Conservation (phyloP, 2,797 vertebrate genomes). For the Halcyon smyrnensis region DNA sequence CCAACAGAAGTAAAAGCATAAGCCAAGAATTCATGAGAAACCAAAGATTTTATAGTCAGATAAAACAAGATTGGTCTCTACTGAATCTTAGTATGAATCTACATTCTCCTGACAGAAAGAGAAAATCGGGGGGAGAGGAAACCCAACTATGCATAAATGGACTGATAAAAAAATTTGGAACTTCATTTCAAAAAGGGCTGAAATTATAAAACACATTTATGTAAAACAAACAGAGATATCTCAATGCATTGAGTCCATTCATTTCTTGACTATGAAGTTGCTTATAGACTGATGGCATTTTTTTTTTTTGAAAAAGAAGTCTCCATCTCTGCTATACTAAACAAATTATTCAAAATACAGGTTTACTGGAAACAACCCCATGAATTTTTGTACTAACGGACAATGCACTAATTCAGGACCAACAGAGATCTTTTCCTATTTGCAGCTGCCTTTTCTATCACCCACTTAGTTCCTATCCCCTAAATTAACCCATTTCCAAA, state of each 20-base stretch:
- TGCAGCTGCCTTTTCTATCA: background rate
- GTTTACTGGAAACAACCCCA: background rate
- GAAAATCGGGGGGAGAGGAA: background rate
- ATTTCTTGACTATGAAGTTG: background rate
- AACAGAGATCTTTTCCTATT: background rate
- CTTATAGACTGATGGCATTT: background rate
- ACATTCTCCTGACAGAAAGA: background rate
- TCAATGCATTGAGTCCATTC: background rate
- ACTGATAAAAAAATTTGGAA: background rate
- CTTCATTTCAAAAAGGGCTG: background rate
- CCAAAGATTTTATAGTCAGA: background rate
- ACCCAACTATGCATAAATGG: background rate
- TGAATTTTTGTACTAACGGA: background rate
- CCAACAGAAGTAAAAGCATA: background rate
- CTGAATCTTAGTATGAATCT: background rate
- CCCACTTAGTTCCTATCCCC: background rate
- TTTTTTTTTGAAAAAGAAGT: background rate
- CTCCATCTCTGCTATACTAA: background rate
- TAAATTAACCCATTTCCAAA: background rate
- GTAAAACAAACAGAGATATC: background rate
- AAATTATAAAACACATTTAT: background rate
- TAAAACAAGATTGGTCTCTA: background rate
- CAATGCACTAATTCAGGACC: background rate
- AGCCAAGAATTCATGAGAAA: background rate
- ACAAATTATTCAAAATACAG: background rate